Evolutionary conservation across 2,888 invertebrate genomes (phyloP), one percentile per base, ranked within the genome.

Genomic region (Xestia ashworthii): DNA sequence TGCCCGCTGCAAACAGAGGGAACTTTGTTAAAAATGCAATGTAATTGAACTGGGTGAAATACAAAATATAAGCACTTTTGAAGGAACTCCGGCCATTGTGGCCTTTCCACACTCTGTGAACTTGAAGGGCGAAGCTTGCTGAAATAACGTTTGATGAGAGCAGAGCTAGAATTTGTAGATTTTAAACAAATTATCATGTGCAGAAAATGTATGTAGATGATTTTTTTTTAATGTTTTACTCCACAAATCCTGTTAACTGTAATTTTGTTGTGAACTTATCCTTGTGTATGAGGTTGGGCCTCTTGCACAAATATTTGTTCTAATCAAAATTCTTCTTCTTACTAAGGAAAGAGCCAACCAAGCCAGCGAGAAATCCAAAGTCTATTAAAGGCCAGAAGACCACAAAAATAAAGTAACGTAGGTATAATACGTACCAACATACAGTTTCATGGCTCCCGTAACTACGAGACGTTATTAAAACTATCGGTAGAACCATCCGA

Each of bases 381-480:
- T 32, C 53, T 60, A 44, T 53, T 53, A 25, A 22, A 50, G 19
- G 16, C 48, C 32, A 66, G 19, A 16, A 38, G 19, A 55, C 38
- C 9, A 48, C 71, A 78, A 78, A 64, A 55, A 38, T 55, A 55
- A 64, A 46, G 25, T 71, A 70, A 32, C 14, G 19, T 38, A 71
- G 19, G 44, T 41, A 68, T 58, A 25, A 25, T 44, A 44, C 44
- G 6, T 41, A 75, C 32, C 55, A 50, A 44, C 38, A 53, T 38
- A 78, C 55, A 71, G 64, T 60, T 71, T 55, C 58, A 74, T 68
- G 48, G 50, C n/a, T 32, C 11, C 38, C 41, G 60, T 67, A 64
- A 77, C 38, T 25, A 68, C 58, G 32, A 79, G 87, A 88, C 89
- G 90, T 92, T 92, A 92, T 92, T 91, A 91, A 91, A 90, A 90